Evolutionary conservation across 2,888 invertebrate species (phyloP).

Genomic region (Cerceris rybyensis): DNA sequence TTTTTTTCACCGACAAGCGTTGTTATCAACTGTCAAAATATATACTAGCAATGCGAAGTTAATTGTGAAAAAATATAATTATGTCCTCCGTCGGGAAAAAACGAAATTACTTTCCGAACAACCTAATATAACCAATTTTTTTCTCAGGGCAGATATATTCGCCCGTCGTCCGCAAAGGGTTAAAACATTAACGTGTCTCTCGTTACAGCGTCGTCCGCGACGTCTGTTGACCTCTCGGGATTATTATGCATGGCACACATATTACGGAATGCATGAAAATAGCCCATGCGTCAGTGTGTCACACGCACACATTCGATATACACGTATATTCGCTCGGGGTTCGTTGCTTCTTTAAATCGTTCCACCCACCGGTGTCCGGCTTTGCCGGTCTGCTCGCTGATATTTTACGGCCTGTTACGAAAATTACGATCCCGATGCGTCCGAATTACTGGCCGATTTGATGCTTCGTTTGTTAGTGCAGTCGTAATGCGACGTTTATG

Average conservation of each 20-base stretch:
- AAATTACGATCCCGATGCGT: background rate
- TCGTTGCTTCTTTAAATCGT: conserved; percentile 58
- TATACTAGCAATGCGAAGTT: too few relatives aligned
- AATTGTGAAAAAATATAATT: too few relatives aligned
- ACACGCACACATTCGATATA: conserved; percentile 22
- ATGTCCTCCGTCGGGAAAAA: too few relatives aligned
- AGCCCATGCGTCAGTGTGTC: conserved; percentile 66
- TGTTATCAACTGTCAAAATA: conserved; percentile 1
- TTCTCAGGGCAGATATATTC: too few relatives aligned
- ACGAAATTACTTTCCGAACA: too few relatives aligned
- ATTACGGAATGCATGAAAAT: conserved; percentile 71
- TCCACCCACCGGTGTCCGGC: conserved; percentile 27
- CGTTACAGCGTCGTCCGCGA: conserved; percentile 27
- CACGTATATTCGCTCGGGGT: conserved; percentile 32
- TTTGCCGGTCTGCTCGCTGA: background rate
- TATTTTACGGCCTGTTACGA: conserved; percentile 29
- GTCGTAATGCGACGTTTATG: background rate
- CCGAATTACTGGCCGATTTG: background rate
- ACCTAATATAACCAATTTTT: too few relatives aligned
- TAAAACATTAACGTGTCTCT: conserved; percentile 3
- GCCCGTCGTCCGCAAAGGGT: too few relatives aligned
- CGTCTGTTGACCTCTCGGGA: conserved; percentile 66
- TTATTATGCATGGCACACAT: conserved; percentile 61
- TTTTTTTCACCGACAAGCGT: too few relatives aligned
- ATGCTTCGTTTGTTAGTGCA: background rate